These are phyloP conservation scores for Anoplophora glabripennis DNA, from an alignment of 1,140 invertebrate species.

Conservation along the genomic window DNA sequence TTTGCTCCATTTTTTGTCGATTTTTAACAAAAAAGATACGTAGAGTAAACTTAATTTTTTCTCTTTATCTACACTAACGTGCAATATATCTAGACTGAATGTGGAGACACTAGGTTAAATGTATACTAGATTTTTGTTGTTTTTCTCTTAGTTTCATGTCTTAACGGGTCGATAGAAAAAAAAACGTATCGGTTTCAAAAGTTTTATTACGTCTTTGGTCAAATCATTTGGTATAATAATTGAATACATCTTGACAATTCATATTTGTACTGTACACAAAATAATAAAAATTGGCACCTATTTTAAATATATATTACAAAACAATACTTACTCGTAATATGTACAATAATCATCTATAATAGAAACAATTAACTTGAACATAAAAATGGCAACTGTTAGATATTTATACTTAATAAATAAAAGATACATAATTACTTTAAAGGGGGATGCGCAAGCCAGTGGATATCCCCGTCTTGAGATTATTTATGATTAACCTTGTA, in stretches of 20 bases:
- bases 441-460: background rate
- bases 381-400: conserved; percentile 14
- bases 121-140: too few relatives aligned
- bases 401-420: too few relatives aligned
- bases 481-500: background rate
- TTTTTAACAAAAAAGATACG: too few relatives aligned
- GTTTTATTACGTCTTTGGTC: conserved; percentile 41
- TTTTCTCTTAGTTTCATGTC: too few relatives aligned
- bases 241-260: conserved; percentile 30
- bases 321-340: background rate
- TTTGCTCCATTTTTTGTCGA: too few relatives aligned
- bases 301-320: conserved; percentile 5
- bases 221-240: conserved; percentile 43
- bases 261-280: conserved; percentile 39
- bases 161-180: too few relatives aligned
- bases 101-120: too few relatives aligned
- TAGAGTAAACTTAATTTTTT: too few relatives aligned
- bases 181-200: background rate
- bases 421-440: too few relatives aligned
- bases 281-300: conserved; percentile 39
- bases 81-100: too few relatives aligned
- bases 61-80: too few relatives aligned
- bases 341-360: conserved; percentile 4
- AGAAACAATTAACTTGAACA: conserved; percentile 5
- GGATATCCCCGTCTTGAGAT: conserved; percentile 14